phyloP scores from a whole-genome alignment of 2,797 vertebrate genomes.

The Champsocephalus esox region DNA sequence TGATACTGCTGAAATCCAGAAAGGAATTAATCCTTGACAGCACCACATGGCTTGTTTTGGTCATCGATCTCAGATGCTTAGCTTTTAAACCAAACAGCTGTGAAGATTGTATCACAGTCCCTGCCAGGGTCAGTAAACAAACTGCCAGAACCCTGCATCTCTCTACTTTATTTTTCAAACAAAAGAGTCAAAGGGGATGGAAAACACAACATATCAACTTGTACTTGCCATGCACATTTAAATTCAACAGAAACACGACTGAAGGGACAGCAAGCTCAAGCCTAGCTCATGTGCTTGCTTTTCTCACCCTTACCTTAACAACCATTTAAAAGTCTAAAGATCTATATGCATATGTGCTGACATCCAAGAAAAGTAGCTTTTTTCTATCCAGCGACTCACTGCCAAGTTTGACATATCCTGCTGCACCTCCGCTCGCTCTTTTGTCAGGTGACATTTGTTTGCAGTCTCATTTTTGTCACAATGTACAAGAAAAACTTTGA shows the following conservation, averaged over 20 bases:
- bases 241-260: neutral
- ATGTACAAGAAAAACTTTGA: conserved; percentile 21
- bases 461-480: conserved; percentile 32
- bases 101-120: neutral
- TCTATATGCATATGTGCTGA: neutral
- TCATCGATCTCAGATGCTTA: neutral
- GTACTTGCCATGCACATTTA: neutral
- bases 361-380: conserved; percentile 7
- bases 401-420: conserved; percentile 24
- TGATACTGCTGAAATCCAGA: neutral
- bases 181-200: neutral
- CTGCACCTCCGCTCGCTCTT: neutral
- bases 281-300: neutral
- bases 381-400: neutral
- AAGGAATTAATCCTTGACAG: neutral
- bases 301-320: neutral
- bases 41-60: conserved; percentile 1
- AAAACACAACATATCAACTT: conserved; percentile 3
- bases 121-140: neutral
- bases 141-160: neutral
- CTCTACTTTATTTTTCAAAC: neutral
- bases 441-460: conserved; percentile 44
- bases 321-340: neutral
- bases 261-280: neutral
- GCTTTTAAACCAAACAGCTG: neutral